Conservation (phyloP, 2,797 vertebrate species). For the Falco berigora region DNA sequence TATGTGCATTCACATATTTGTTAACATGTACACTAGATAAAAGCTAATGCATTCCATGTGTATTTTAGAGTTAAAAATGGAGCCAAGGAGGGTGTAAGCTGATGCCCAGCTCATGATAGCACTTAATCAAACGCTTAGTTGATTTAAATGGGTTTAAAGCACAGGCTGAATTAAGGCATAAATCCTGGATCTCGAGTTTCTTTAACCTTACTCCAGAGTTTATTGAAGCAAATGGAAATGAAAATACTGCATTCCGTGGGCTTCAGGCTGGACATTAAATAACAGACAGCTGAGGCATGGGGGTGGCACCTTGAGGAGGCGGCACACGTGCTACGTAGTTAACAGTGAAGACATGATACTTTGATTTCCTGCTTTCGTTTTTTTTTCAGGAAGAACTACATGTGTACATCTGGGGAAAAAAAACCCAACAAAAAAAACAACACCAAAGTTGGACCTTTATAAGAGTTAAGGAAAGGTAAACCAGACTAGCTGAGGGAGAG, state of each 20-base stretch:
- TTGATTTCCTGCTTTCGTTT: not conserved
- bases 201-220: not conserved
- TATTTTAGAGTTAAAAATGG: not conserved
- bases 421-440: no score
- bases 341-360: not conserved
- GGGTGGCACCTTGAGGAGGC: not conserved
- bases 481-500: not conserved
- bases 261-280: not conserved
- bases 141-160: not conserved
- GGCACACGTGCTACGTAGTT: not conserved
- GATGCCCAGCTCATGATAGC: not conserved
- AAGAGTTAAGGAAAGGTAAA: not conserved
- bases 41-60: not conserved
- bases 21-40: not conserved
- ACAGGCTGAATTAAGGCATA: not conserved
- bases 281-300: not conserved
- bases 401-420: not conserved
- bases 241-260: not conserved
- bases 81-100: not conserved
- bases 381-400: not conserved
- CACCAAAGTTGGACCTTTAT: not conserved
- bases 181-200: not conserved
- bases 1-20: not conserved
- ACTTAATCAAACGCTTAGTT: not conserved
- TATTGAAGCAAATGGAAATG: not conserved